Conservation (phyloP, 2,113 vertebrate genomes). For the Dinomys branickii region DNA sequence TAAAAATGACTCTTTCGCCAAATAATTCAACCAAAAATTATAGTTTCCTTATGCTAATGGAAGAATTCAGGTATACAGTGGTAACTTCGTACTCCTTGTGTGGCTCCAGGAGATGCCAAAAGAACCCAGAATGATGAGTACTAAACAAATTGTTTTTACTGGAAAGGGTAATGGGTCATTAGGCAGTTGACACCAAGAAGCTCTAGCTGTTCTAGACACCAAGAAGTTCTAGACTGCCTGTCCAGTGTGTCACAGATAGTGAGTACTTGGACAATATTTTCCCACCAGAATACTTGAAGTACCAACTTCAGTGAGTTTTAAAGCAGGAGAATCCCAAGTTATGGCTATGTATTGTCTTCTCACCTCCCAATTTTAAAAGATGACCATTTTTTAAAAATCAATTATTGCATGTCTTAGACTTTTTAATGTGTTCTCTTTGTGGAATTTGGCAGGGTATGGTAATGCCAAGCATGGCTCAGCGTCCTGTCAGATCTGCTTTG, state of each 20-base stretch:
- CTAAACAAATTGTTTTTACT: neutral
- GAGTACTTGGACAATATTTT: neutral
- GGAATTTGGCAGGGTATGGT: neutral
- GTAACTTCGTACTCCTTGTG: neutral
- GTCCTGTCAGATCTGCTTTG: neutral
- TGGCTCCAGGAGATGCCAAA: neutral
- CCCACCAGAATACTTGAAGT: neutral
- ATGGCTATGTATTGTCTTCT: neutral
- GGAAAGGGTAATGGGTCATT: neutral
- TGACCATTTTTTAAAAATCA: neutral
- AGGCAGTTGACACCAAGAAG: neutral
- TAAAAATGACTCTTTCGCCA: neutral
- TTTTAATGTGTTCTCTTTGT: neutral
- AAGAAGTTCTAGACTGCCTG: neutral
- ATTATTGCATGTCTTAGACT: neutral
- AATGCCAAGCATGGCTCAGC: neutral
- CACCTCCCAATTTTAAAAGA: neutral
- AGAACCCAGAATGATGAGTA: neutral
- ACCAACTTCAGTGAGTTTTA: neutral
- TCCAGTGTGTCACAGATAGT: neutral
- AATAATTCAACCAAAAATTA: neutral
- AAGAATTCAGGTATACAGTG: neutral
- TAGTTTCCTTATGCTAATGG: neutral
- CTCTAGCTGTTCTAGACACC: neutral
- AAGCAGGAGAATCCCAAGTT: neutral